phyloP scores from a whole-genome alignment of 1,140 invertebrate species.

The Steinernema khuongi region DNA sequence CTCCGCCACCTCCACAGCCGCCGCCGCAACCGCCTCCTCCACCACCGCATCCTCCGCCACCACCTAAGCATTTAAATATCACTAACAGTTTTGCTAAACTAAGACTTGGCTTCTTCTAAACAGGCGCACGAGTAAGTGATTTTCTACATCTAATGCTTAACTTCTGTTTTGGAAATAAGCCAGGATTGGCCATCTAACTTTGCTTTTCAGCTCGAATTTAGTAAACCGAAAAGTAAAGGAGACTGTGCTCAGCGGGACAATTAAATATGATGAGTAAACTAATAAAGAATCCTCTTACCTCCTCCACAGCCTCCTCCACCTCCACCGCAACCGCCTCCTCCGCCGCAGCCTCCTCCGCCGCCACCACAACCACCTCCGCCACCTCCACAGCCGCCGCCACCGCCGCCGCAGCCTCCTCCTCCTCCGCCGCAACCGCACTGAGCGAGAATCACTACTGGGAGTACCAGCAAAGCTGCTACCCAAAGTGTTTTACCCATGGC shows the following conservation, averaged over 20 bases:
- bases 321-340: background rate
- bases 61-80: background rate
- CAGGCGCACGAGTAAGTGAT: no score
- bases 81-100: background rate
- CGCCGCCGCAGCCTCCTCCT: background rate
- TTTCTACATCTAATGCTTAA: no score
- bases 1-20: background rate
- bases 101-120: no score
- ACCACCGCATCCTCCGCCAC: background rate
- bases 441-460: constrained; percentile 1
- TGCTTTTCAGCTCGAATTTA: no score
- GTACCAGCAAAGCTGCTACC: constrained; percentile 7
- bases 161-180: no score
- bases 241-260: no score
- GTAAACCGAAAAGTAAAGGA: no score
- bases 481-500: constrained; percentile 16
- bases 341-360: background rate
- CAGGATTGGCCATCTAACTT: no score
- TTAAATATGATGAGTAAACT: no score
- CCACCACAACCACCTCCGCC: background rate
- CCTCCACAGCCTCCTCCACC: background rate
- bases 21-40: background rate
- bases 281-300: background rate
- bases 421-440: constrained; percentile 8
- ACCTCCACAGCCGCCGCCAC: background rate